Base-by-base conservation (phyloP, 2,113 vertebrate species). In the Caloenas nicobarica region DNA sequence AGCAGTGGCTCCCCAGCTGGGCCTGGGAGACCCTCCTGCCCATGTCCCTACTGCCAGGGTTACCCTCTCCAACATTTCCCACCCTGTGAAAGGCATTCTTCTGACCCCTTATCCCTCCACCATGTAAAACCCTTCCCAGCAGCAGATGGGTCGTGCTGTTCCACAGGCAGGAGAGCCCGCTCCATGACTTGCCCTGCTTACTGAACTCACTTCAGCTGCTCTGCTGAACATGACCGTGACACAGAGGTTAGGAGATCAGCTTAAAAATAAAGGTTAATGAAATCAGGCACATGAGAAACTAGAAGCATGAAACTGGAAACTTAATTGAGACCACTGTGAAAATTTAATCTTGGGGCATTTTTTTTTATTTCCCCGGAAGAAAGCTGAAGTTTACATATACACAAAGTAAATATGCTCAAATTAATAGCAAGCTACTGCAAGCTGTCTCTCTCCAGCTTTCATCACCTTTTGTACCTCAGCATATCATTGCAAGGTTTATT, bases 151-250 rank as follows among this genome's bases (percentile, higher is more conserved):
- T 4, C 10, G 2, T 15, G 16, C 1, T 66, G 53, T 19, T 62
- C 28, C 44, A 19, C n/a, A 50, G 82, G 73, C 73, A 72, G 56
- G 33, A 81, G 14, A 86, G 33, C 12, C 11, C 0, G 5, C 6
- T 50, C 13, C 15, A 23, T 0, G 0, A 25, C 48, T 40, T 0
- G 0, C 38, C 58, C 34, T 0, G 0, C 38, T 66, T 36, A 29
- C 0, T 1, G 23, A 76, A 74, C 42, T 78, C 1, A 1, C 64
- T 68, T 89, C 89, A 89, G 42, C 85, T 71, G 69, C 28, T 5
- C 3, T 70, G 57, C 56, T 78, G 42, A 81, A 66, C 11, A 13
- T 81, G 44, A 60, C 57, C 40, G 11, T 29, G 46, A 68, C 61
- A 91, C 9, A 36, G 81, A 42, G 44, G 33, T 72, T 82, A 79